Evolutionary conservation across 2,888 invertebrate species (phyloP), one percentile per base, ranked within the genome.

Genomic region (Raillietiella orientalis): DNA sequence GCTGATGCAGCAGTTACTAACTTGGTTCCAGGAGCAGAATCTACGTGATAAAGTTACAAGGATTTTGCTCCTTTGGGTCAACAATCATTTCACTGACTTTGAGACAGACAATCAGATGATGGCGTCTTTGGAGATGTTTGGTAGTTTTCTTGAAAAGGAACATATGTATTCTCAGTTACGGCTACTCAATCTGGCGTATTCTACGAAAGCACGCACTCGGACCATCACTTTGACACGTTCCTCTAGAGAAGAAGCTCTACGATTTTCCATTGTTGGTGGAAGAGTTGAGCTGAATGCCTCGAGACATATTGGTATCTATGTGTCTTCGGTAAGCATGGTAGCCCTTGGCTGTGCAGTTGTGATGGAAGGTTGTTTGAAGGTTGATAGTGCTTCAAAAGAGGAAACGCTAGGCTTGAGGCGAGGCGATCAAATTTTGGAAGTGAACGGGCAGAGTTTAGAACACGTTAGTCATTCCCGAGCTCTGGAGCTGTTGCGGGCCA

Each of bases 81-180:
- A 90, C 48, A 93, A 87, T 49, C 87, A 90, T 49, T 90, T 87
- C 43, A 82, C 82, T 21, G 90, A 90, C 44, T 90, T 90, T 48
- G 87, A 87, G 54, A 82, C 74, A 4, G 77, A 84, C 48, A 67
- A 77, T 13, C 65, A 64, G 30, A 84, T 96, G 84, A 82, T 84
- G 64, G 79, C 82, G 38, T 84, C 87, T 43, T 50, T 90, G 32
- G 84, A 87, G 46, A 66, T 62, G 31, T 87, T 90, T 49, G 87
- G 90, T 49, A 56, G 62, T 32, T 64, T 65, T 27, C 50, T 84
- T 32, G 75, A 75, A 41, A 55, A 57, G 37, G 72, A 75, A 45
- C 69, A 67, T 43, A 69, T 87, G 69, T 60, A 65, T 35, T 74
- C 72, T 30, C 53, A 55, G 38, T 45, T 49, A 33, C 47, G 57